Percentiles rank a stretch among this genome's conserved stretches.
Evolutionary conservation across 2,113 vertebrate species (phyloP).

Genomic region (Bubo blakistoni): DNA sequence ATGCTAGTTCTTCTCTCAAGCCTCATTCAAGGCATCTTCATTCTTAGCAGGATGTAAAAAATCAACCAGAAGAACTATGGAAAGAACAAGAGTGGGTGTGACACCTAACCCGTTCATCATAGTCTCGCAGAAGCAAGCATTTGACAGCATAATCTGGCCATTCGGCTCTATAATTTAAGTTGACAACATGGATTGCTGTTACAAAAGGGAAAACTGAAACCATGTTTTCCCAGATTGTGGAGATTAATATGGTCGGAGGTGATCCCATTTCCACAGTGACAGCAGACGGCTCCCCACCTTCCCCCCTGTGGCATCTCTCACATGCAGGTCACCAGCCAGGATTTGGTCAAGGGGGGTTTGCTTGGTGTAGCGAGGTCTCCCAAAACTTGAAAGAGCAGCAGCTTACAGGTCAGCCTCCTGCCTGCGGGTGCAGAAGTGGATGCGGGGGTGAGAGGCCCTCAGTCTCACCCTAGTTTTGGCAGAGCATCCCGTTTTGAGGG

Average conservation of each 20-base stretch:
- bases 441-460: accelerated
- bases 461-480: not conserved
- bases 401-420: not conserved
- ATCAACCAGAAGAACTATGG: not conserved
- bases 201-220: constrained; percentile 30
- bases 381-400: not conserved
- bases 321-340: not conserved
- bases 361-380: accelerated
- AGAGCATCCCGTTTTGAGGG: not conserved
- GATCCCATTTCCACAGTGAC: not conserved
- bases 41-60: not conserved
- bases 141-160: not conserved
- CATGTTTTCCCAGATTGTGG: not conserved
- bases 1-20: not conserved
- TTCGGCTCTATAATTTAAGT: not conserved
- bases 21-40: not conserved
- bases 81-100: not conserved
- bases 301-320: not conserved
- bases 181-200: not conserved
- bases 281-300: not conserved
- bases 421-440: not conserved
- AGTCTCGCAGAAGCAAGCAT: not conserved
- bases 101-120: not conserved
- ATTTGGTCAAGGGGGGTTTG: not conserved
- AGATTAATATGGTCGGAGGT: not conserved